A percentile compares a stretch with the other conserved stretches of the same genome.
Conservation (phyloP, 1,140 invertebrate genomes). For the Orius insidiosus region DNA sequence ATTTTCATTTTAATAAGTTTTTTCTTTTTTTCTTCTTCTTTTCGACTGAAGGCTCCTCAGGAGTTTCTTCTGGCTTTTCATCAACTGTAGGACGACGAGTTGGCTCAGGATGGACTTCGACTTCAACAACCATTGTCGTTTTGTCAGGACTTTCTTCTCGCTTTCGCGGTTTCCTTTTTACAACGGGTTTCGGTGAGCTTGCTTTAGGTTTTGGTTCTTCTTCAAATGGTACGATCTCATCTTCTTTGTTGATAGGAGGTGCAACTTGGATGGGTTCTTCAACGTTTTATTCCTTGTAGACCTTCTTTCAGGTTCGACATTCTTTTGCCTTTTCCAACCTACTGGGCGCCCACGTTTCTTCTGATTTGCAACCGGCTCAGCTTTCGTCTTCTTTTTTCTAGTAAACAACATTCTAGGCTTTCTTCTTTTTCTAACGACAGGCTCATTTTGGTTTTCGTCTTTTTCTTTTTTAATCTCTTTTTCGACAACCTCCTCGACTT, state of each 20-base stretch:
- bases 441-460: neutral
- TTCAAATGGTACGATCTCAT: conserved; percentile 8
- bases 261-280: too few species aligned
- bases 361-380: neutral
- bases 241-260: neutral
- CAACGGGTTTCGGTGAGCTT: conserved; percentile 5
- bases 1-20: conserved; percentile 3
- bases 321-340: too few species aligned
- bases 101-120: conserved; percentile 9
- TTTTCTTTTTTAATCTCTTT: neutral
- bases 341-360: neutral
- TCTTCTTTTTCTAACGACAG: neutral
- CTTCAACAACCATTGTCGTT: conserved; percentile 11
- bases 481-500: neutral
- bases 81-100: neutral
- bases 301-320: too few species aligned
- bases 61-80: conserved; percentile 1
- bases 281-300: too few species aligned
- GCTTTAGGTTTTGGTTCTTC: conserved; percentile 1
- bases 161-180: conserved; percentile 3
- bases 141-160: conserved; percentile 2
- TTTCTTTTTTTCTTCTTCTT: conserved; percentile 7
- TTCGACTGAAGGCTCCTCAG: neutral
- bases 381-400: conserved; percentile 2
- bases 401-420: neutral